Base-by-base conservation (phyloP, 1,140 invertebrate genomes). In the Augochlora pura region DNA sequence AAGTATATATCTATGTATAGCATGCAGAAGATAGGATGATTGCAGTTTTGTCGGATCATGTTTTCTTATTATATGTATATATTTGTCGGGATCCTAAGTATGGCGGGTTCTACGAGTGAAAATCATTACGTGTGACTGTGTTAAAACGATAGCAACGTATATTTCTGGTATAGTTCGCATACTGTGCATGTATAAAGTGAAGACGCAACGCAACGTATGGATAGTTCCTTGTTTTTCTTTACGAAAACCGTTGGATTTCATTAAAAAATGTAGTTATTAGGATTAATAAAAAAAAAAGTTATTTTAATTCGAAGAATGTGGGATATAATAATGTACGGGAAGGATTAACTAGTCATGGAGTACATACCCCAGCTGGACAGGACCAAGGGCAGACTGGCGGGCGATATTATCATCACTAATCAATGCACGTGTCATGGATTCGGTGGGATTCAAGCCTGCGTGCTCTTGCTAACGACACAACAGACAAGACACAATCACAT, bases 311-410 rank as follows among this genome's bases (percentile, higher is more conserved):
- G 38, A 46, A 14, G 54, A 66, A 39, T 71, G 52, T 52, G 25
- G 75, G 75, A 77, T 38, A 69, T 8, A 77, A 60, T 70, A 70
- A 68, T 60, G 46, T 72, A 78, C 52, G 76, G 75, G 64, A 86
- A 84, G 80, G 78, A 86, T 49, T 77, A 83, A 86, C 66, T 83
- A 83, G 71, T 86, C 54, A 87, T 82, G 83, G 91, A 90, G 91
- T 96, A 97, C 96, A 94, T 97, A 98, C 97, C 97, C 97, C 93
- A 98, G 95, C 94, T 98, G 97, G 91, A 97, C 96, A 93, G 97
- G 96, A 93, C 96, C 97, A 93, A 96, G 93, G 90, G 95, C 94
- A 89, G 94, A 94, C 94, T 96, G 96, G 94, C 95, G 95, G 91
- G 95, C 95, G 93, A 96, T 96, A 93, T 96, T 95, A 94, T 97